A percentile compares a stretch with the other conserved stretches of the same genome.
Evolutionary conservation across 53 echinoderm and acorn worm species (phyloP).

Genomic region (Stichopus horrens): DNA sequence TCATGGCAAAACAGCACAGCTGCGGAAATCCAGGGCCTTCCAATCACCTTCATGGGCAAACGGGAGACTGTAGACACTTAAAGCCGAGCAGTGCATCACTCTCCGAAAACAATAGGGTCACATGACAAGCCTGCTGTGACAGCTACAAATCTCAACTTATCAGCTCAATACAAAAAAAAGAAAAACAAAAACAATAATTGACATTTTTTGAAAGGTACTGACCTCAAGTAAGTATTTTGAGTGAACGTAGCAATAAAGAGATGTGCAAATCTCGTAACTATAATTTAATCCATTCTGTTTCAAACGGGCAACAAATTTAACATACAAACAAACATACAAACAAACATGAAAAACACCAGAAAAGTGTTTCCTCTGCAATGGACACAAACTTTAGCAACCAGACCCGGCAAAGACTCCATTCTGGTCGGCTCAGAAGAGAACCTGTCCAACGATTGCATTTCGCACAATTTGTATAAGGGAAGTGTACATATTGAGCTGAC

Average conservation of each 20-base stretch:
- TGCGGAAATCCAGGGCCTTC: slow-evolving; percentile 51
- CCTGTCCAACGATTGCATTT: too few species aligned
- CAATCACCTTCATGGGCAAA: slow-evolving; percentile 43
- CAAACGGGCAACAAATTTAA: background rate
- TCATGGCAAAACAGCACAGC: slow-evolving; percentile 46
- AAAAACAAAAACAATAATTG: slow-evolving; percentile 12
- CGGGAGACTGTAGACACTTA: slow-evolving; percentile 43
- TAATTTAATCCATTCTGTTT: slow-evolving; percentile 50
- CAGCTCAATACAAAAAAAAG: slow-evolving; percentile 29
- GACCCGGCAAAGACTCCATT: too few species aligned
- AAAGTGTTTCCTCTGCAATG: too few species aligned
- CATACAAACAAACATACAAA: background rate
- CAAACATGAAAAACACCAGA: too few species aligned
- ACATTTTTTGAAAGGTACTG: slow-evolving; percentile 25
- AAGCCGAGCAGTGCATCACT: slow-evolving; percentile 49
- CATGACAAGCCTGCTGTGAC: slow-evolving; percentile 34
- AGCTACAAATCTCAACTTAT: slow-evolving; percentile 36
- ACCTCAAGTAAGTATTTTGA: slow-evolving; percentile 35
- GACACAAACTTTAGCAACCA: too few species aligned
- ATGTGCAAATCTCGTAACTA: slow-evolving; percentile 45
- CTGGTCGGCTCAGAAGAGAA: too few species aligned
- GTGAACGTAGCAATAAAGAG: slow-evolving; percentile 41
- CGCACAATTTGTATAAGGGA: too few species aligned
- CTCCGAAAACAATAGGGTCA: slow-evolving; percentile 50
- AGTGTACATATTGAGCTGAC: too few species aligned